phyloP scores from a whole-genome alignment of 2,113 vertebrate species.

The Alexandromys fortis region DNA sequence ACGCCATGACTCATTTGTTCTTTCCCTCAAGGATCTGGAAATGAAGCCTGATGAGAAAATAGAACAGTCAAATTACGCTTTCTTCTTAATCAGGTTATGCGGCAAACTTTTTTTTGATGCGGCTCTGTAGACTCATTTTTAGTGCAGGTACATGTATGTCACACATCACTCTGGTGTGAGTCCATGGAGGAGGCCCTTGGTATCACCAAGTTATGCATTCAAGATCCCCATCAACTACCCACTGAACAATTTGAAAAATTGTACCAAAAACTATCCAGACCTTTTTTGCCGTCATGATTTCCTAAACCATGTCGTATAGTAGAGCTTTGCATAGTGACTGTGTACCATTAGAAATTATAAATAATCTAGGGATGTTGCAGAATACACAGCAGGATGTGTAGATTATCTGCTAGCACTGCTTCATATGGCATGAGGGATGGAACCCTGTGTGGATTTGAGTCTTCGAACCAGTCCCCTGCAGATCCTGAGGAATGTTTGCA shows the following conservation, averaged over 20 bases:
- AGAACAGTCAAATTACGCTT: slow-evolving; percentile 40
- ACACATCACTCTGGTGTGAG: neutral
- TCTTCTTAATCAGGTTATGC: slow-evolving; percentile 8
- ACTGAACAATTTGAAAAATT: neutral
- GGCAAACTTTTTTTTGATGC: neutral
- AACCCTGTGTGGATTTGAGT: neutral
- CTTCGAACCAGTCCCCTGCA: too few species aligned
- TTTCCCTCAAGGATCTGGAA: slow-evolving; percentile 54
- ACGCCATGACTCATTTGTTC: slow-evolving; percentile 59
- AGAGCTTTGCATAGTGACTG: neutral
- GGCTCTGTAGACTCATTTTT: neutral
- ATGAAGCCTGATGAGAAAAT: slow-evolving; percentile 58
- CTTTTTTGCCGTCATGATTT: neutral
- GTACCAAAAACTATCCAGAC: neutral
- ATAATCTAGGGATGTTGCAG: neutral
- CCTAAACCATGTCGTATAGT: neutral
- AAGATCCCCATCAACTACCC: neutral
- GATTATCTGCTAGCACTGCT: neutral
- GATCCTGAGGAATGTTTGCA: neutral
- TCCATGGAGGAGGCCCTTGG: neutral
- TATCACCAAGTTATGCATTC: neutral
- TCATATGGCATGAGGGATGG: neutral
- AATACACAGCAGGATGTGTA: neutral
- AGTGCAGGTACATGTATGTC: neutral
- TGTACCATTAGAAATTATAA: neutral